Percentiles rank a stretch among this genome's conserved stretches.
phyloP scores from a whole-genome alignment of 1,140 invertebrate species.

The Branchinecta lynchi region DNA sequence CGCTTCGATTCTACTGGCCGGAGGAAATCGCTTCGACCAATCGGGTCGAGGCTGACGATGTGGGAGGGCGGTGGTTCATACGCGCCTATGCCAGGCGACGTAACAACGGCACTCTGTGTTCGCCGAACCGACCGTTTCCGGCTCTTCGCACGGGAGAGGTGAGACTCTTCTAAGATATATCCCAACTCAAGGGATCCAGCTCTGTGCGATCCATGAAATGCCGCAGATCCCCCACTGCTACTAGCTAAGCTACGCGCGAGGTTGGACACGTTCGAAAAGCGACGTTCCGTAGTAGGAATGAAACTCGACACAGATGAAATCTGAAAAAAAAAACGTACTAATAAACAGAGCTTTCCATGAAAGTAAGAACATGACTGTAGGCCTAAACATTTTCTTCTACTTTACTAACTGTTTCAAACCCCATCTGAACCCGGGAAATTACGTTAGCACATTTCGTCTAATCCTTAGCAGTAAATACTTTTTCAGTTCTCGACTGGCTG shows the following conservation, averaged over 20 bases:
- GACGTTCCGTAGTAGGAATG: conserved; percentile 18
- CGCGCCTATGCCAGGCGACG: conserved; percentile 21
- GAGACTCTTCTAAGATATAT: neutral
- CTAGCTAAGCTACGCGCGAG: conserved; percentile 23
- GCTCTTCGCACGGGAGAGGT: conserved; percentile 12
- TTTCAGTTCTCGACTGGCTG: too few relatives aligned
- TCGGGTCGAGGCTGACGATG: conserved; percentile 28
- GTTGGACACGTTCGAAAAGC: conserved; percentile 25
- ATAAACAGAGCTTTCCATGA: too few relatives aligned
- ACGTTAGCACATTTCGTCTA: too few relatives aligned
- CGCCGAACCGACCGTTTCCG: conserved; percentile 24
- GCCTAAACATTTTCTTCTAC: too few relatives aligned
- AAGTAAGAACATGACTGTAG: too few relatives aligned
- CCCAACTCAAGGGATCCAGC: conserved; percentile 27
- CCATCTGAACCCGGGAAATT: too few relatives aligned
- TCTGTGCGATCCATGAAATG: conserved; percentile 24
- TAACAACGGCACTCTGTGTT: conserved; percentile 31
- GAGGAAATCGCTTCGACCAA: conserved; percentile 20
- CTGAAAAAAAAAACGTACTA: conserved; percentile 2
- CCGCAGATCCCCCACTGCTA: conserved; percentile 15
- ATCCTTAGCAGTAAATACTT: too few relatives aligned
- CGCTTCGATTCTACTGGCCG: neutral
- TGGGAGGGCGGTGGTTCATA: conserved; percentile 25
- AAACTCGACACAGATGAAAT: conserved; percentile 14
- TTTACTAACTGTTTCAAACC: too few relatives aligned